A percentile compares a stretch with the other conserved stretches of the same genome.
Evolutionary conservation across 2,888 invertebrate species (phyloP).

Genomic region (Crioceris asparagi): DNA sequence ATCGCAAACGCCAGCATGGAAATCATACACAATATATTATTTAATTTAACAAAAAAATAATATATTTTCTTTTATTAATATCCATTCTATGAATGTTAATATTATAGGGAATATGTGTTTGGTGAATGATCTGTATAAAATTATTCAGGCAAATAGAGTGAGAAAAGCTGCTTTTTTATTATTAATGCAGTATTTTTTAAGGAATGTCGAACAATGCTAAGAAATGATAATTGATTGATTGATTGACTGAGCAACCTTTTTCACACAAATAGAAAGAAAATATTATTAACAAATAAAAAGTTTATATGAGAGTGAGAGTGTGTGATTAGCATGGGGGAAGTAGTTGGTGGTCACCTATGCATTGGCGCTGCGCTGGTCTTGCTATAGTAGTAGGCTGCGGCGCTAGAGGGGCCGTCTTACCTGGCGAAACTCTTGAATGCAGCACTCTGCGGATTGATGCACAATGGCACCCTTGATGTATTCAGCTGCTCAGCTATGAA

Average conservation of each 20-base stretch:
- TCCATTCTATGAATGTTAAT: background rate
- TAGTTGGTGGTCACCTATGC: conserved; percentile 39
- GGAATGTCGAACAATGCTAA: too few species aligned
- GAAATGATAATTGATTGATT: too few species aligned
- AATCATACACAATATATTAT: conserved; percentile 31
- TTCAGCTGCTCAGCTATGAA: conserved; percentile 96
- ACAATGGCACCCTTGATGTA: conserved; percentile 91
- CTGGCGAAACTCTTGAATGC: conserved; percentile 99
- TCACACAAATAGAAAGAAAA: too few species aligned
- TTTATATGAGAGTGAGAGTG: too few species aligned
- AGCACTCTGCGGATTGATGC: conserved; percentile 99
- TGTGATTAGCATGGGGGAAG: too few species aligned
- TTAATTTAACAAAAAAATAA: too few species aligned
- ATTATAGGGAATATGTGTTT: background rate
- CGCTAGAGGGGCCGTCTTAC: conserved; percentile 55
- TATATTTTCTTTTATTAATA: background rate
- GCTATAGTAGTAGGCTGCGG: conserved; percentile 17
- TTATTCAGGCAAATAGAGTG: too few species aligned
- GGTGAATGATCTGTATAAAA: conserved; percentile 2
- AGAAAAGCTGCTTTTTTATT: too few species aligned
- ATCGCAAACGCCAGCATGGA: conserved; percentile 41
- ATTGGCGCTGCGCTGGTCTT: conserved; percentile 40
- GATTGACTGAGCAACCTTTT: too few species aligned
- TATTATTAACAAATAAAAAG: too few species aligned
- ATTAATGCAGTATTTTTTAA: too few species aligned